phyloP scores from a whole-genome alignment of 2,113 vertebrate species.

The Phalacrocorax aristotelis region DNA sequence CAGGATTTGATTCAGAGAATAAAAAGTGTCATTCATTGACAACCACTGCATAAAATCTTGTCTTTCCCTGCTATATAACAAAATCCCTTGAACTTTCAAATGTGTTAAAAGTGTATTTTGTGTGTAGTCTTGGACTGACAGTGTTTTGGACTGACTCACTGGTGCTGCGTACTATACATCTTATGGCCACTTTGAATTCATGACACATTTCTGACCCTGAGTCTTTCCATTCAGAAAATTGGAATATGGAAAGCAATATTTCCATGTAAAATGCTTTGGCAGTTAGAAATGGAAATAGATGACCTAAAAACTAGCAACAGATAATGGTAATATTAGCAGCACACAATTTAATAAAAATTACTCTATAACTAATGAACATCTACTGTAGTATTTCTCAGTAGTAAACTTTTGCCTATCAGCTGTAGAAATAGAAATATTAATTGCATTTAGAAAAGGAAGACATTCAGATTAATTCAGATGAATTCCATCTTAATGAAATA shows the following conservation, averaged over 20 bases:
- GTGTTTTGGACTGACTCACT: not conserved
- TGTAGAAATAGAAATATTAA: not conserved
- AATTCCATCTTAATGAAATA: not conserved
- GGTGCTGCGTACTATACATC: not conserved
- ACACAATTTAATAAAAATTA: not conserved
- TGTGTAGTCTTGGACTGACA: not conserved
- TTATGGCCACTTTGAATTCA: not conserved
- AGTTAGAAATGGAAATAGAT: not conserved
- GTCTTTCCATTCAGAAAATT: not conserved
- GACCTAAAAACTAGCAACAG: not conserved
- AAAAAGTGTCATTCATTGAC: not conserved
- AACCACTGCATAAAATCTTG: not conserved
- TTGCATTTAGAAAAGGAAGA: not conserved
- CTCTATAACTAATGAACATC: not conserved
- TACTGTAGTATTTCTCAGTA: not conserved
- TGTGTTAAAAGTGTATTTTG: not conserved
- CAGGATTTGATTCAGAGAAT: not conserved
- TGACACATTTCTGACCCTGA: not conserved
- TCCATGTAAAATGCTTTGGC: not conserved
- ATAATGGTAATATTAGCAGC: not conserved
- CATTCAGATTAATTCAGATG: not conserved
- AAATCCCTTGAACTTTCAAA: not conserved
- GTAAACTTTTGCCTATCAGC: not conserved
- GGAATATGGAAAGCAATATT: not conserved
- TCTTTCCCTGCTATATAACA: not conserved